Percentiles rank a stretch among this genome's conserved stretches.
These are phyloP conservation scores for Zaprionus kolodkinae DNA, from an alignment of 1,140 invertebrate genomes.

Conservation along the genomic window DNA sequence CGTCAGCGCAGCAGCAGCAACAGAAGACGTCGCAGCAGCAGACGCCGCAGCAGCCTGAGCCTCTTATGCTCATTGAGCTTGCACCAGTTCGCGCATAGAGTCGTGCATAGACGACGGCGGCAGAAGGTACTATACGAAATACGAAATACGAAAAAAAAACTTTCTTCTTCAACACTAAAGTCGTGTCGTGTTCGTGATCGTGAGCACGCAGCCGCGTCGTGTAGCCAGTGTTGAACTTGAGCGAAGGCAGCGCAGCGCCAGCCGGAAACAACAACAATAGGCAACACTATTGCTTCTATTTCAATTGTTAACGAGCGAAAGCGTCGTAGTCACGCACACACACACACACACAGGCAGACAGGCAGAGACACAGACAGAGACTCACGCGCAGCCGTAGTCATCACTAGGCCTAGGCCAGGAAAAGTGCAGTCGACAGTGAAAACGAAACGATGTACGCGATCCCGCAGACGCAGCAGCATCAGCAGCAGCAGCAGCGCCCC, in stretches of 20 bases:
- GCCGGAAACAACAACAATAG: constrained; percentile 36
- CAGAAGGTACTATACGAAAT: constrained; percentile 31
- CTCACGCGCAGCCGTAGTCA: constrained; percentile 2
- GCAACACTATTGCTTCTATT: constrained; percentile 65
- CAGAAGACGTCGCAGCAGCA: constrained; percentile 34
- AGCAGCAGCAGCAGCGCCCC: constrained; percentile 4
- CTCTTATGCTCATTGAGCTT: constrained; percentile 18
- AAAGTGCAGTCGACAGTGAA: constrained; percentile 57
- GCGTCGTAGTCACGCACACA: constrained; percentile 74
- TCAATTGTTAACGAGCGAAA: constrained; percentile 84
- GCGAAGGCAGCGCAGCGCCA: constrained; percentile 22
- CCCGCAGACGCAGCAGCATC: constrained; percentile 22
- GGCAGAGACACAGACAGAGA: neutral
- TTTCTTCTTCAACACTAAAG: constrained; percentile 66
- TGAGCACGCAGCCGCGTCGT: constrained; percentile 51
- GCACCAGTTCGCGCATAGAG: constrained; percentile 42
- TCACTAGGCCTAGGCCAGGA: constrained; percentile 46
- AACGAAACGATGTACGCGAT: constrained; percentile 41
- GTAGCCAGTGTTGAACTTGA: constrained; percentile 65
- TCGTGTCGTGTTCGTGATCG: constrained; percentile 50
- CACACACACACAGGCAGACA: constrained; percentile 8
- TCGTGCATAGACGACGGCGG: constrained; percentile 36
- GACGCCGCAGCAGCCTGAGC: constrained; percentile 13
- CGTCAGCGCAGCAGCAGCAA: constrained; percentile 28
- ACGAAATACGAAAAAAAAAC: too few species aligned